phyloP scores from a whole-genome alignment of 2,888 invertebrate genomes.

The Brenthis daphne region DNA sequence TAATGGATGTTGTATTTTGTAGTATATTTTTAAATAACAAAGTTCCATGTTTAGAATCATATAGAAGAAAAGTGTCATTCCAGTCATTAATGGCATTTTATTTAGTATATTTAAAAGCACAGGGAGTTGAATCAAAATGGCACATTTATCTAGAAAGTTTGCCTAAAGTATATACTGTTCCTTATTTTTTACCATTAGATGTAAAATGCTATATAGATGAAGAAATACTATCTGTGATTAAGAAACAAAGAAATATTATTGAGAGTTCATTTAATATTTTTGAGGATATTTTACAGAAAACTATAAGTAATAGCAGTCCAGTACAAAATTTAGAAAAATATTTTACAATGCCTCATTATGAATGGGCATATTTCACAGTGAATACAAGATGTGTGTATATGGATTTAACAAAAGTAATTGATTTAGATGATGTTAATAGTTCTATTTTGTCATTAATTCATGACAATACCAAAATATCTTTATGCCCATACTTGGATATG shows the following conservation, averaged over 20 bases:
- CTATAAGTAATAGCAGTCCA: constrained; percentile 58
- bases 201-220: constrained; percentile 82
- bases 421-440: constrained; percentile 68
- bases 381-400: constrained; percentile 93
- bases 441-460: constrained; percentile 68
- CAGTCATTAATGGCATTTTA: constrained; percentile 89
- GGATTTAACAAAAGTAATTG: constrained; percentile 72
- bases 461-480: constrained; percentile 85
- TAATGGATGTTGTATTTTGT: constrained; percentile 80
- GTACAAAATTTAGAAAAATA: constrained; percentile 64
- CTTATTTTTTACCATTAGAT: constrained; percentile 84
- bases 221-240: constrained; percentile 78
- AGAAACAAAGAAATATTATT: constrained; percentile 77
- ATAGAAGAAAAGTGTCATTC: constrained; percentile 76
- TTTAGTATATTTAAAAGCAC: constrained; percentile 85
- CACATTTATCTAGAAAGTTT: constrained; percentile 86
- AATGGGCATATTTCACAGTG: constrained; percentile 92
- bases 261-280: constrained; percentile 68
- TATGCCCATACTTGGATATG: constrained; percentile 94
- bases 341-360: constrained; percentile 82
- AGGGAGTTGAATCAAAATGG: constrained; percentile 81
- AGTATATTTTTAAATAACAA: constrained; percentile 65
- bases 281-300: constrained; percentile 68
- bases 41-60: constrained; percentile 68
- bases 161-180: constrained; percentile 85